phyloP scores from a whole-genome alignment of 2,113 vertebrate genomes.

The Pollimyrus isidori region DNA sequence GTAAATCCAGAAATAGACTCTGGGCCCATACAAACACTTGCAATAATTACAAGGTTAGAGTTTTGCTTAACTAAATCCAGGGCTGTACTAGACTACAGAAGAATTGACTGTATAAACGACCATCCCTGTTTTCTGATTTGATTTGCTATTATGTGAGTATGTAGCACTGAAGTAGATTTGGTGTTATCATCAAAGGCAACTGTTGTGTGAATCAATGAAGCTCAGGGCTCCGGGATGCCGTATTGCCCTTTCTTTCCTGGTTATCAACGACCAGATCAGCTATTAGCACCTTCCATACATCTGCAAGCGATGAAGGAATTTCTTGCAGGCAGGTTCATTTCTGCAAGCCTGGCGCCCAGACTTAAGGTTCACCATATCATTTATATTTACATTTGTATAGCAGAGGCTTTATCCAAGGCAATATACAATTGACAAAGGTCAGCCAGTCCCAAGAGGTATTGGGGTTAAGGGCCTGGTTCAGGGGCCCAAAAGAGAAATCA shows the following conservation, averaged over 20 bases:
- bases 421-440: neutral
- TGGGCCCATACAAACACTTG: neutral
- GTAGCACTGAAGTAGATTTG: neutral
- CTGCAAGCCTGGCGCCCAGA: neutral
- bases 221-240: neutral
- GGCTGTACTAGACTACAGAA: neutral
- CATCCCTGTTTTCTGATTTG: neutral
- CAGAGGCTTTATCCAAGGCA: neutral
- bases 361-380: neutral
- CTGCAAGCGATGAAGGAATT: neutral
- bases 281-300: neutral
- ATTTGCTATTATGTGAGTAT: neutral
- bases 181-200: neutral
- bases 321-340: neutral
- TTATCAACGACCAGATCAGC: neutral
- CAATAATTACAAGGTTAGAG: slow-evolving; percentile 26
- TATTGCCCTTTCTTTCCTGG: neutral
- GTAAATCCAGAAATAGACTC: slow-evolving; percentile 26
- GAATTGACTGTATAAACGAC: neutral
- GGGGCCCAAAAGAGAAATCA: neutral
- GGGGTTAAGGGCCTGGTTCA: neutral
- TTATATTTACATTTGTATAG: neutral
- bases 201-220: neutral
- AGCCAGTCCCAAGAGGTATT: neutral
- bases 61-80: slow-evolving; percentile 18